Conservation (phyloP, 2,888 invertebrate genomes). For the Apamea anceps region DNA sequence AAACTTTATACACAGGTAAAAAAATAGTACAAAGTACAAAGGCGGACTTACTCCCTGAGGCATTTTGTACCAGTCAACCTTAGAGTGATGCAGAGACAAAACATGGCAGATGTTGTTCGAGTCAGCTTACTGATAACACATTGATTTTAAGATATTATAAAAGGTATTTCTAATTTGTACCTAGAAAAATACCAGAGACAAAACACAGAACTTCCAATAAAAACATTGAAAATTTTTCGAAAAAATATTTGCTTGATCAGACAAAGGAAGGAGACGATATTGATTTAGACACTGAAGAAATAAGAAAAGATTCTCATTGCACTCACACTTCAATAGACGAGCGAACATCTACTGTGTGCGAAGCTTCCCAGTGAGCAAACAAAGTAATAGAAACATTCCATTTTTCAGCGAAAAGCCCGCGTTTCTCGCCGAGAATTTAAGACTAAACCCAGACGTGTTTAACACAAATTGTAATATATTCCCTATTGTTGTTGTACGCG, state of each 20-base stretch:
- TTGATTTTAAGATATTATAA: background rate
- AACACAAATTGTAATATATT: constrained; percentile 46
- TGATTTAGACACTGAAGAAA: constrained; percentile 55
- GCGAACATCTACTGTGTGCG: constrained; percentile 36
- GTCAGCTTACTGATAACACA: background rate
- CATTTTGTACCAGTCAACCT: background rate
- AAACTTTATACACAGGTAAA: background rate
- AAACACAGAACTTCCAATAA: constrained; percentile 26
- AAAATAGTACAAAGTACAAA: background rate
- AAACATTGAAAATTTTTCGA: constrained; percentile 27
- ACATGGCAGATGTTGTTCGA: background rate
- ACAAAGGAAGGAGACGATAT: constrained; percentile 52
- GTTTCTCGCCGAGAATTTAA: constrained; percentile 53
- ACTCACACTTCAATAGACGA: constrained; percentile 45
- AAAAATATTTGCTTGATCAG: constrained; percentile 47
- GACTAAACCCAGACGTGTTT: constrained; percentile 46
- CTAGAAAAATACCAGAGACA: background rate
- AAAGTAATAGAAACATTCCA: constrained; percentile 67
- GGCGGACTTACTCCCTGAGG: too few relatives aligned
- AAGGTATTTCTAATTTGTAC: background rate
- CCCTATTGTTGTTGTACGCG: constrained; percentile 25
- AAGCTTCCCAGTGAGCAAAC: constrained; percentile 44
- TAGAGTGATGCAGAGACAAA: background rate
- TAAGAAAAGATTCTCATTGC: constrained; percentile 58
- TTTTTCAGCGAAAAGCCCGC: constrained; percentile 66